phyloP scores from a whole-genome alignment of 2,888 invertebrate genomes.

The Agrotis segetum region DNA sequence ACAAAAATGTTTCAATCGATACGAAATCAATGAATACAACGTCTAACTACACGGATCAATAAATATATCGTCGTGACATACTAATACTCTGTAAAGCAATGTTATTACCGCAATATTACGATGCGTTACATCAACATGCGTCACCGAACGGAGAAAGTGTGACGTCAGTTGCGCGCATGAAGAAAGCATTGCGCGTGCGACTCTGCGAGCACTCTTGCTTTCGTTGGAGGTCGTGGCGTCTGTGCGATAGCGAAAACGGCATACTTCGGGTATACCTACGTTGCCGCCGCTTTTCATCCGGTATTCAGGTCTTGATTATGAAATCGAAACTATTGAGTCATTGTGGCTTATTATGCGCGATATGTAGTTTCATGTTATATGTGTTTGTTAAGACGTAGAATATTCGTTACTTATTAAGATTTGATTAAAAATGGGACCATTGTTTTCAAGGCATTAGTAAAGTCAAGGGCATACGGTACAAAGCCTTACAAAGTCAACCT shows the following conservation, averaged over 20 bases:
- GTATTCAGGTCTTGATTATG: constrained; percentile 87
- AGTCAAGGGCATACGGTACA: too few species aligned
- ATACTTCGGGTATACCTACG: constrained; percentile 81
- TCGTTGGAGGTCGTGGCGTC: constrained; percentile 86
- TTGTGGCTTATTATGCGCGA: constrained; percentile 72
- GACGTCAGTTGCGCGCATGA: constrained; percentile 86
- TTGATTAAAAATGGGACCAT: not conserved
- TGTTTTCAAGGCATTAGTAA: too few species aligned
- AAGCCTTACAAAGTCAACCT: too few species aligned
- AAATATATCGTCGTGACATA: constrained; percentile 36
- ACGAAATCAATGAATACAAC: constrained; percentile 15
- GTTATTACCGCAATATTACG: constrained; percentile 79
- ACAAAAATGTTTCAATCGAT: constrained; percentile 10
- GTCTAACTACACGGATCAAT: constrained; percentile 22
- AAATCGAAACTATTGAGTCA: constrained; percentile 87
- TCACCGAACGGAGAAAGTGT: constrained; percentile 87
- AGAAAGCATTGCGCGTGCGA: constrained; percentile 89
- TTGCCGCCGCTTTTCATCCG: constrained; percentile 85
- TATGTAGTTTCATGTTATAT: constrained; percentile 68
- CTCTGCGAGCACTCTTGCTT: constrained; percentile 84
- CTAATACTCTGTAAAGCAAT: constrained; percentile 53
- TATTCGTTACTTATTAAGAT: constrained; percentile 19
- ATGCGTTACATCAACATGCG: constrained; percentile 83
- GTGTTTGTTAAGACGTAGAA: constrained; percentile 36
- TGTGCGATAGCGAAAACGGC: constrained; percentile 90